These are phyloP conservation scores for Mus caroli DNA, from an alignment of 2,797 vertebrate genomes.

Conservation along the genomic window DNA sequence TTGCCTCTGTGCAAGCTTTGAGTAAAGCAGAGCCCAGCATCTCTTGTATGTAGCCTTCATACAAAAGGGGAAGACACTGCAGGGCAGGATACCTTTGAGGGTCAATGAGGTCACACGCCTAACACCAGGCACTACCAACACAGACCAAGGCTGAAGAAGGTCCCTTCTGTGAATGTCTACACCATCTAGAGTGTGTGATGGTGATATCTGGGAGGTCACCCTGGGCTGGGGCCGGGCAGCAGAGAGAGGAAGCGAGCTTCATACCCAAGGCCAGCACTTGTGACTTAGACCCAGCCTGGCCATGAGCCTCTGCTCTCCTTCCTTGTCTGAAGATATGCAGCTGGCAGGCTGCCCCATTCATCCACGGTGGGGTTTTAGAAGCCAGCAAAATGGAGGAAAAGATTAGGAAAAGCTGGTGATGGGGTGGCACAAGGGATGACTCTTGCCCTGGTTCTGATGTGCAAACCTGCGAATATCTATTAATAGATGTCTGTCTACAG, in stretches of 20 bases:
- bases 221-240: neutral
- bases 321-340: neutral
- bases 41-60: rapidly evolving
- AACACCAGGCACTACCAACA: neutral
- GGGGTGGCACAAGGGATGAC: too few species aligned
- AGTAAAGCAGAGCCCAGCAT: too few species aligned
- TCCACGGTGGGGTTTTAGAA: neutral
- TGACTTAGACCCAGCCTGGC: neutral
- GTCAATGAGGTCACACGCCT: neutral
- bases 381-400: neutral
- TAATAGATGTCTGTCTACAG: neutral
- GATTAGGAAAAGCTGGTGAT: neutral
- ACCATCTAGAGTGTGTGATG: neutral
- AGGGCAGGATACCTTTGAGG: too few species aligned
- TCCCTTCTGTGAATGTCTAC: neutral
- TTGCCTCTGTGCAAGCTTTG: neutral
- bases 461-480: neutral
- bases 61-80: neutral
- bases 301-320: neutral
- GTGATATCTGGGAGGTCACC: neutral
- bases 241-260: neutral
- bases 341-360: neutral
- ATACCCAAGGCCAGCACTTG: neutral
- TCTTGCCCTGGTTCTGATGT: neutral
- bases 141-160: neutral